Conservation (phyloP, 2,888 invertebrate species). For the Hydroisotoma schaefferi region DNA sequence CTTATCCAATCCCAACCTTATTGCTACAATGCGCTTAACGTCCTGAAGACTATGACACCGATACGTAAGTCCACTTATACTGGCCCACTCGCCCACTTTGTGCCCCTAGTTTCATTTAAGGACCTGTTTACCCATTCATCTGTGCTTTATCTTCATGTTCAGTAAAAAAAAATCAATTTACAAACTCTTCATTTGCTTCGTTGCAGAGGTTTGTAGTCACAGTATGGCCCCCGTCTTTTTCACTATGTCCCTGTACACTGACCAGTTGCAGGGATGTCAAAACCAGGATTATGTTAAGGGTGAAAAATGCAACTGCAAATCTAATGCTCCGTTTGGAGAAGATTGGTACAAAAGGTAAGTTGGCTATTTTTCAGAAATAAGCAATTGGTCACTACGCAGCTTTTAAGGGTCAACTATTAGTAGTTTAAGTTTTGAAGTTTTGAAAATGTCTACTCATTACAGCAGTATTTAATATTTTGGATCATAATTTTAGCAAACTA, state of each 20-base stretch:
- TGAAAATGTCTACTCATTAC: too few species aligned
- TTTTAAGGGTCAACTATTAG: too few species aligned
- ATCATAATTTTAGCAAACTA: too few species aligned
- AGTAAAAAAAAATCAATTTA: not conserved
- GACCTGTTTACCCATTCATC: not conserved
- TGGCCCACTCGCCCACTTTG: not conserved
- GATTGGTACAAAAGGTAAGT: slow-evolving; percentile 1
- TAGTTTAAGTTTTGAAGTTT: too few species aligned
- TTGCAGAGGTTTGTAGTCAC: slow-evolving; percentile 10
- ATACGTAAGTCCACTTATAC: too few species aligned
- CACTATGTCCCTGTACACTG: not conserved
- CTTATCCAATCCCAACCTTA: slow-evolving; percentile 1
- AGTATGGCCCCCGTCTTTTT: slow-evolving; percentile 9
- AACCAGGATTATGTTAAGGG: not conserved
- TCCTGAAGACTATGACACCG: too few species aligned
- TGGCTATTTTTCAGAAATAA: too few species aligned
- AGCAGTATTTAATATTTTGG: too few species aligned
- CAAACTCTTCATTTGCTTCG: not conserved
- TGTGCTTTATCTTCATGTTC: not conserved
- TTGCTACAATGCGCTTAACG: not conserved
- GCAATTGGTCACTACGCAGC: too few species aligned
- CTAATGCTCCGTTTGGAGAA: not conserved
- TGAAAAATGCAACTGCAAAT: not conserved
- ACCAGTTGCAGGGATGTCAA: not conserved
- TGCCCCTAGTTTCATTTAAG: not conserved